Evolutionary conservation across 35 echinoderm and acorn worm species (phyloP).

Genomic region (Ophiothrix spiculata): DNA sequence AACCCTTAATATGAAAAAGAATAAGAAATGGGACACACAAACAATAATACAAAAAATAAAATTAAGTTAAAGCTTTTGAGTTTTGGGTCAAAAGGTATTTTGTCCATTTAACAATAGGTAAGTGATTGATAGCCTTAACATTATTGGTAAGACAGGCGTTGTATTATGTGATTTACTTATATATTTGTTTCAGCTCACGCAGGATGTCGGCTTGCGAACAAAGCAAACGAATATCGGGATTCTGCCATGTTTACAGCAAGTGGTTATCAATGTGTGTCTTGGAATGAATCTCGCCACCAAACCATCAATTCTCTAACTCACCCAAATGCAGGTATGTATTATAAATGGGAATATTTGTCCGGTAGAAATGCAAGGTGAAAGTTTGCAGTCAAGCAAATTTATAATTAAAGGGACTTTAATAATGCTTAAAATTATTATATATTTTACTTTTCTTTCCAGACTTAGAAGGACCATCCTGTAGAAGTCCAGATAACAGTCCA

Average conservation of each 20-base stretch:
- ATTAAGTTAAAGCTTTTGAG: neutral
- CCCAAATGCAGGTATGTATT: conserved; percentile 35
- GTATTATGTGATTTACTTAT: neutral
- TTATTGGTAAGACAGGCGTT: neutral
- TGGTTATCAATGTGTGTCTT: conserved; percentile 53
- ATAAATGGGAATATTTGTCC: neutral
- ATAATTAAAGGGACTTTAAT: neutral
- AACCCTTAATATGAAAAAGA: no score
- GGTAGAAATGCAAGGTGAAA: neutral
- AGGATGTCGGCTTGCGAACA: conserved; percentile 56
- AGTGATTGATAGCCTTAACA: conserved; percentile 3
- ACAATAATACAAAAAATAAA: neutral
- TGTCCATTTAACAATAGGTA: neutral
- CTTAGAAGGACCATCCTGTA: conserved; percentile 55
- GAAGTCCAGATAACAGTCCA: conserved; percentile 65
- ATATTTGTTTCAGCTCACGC: conserved; percentile 49
- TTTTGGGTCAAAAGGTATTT: neutral
- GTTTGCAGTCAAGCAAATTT: neutral
- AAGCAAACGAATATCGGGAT: conserved; percentile 55
- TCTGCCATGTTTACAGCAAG: conserved; percentile 60
- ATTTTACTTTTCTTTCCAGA: conserved; percentile 13
- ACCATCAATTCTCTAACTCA: conserved; percentile 41
- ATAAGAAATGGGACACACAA: neutral
- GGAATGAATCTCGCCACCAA: conserved; percentile 19
- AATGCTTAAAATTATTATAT: no score